Evolutionary conservation across 2,113 vertebrate species (phyloP), one percentile per base, ranked within the genome.

Genomic region (Electrona antarctica): DNA sequence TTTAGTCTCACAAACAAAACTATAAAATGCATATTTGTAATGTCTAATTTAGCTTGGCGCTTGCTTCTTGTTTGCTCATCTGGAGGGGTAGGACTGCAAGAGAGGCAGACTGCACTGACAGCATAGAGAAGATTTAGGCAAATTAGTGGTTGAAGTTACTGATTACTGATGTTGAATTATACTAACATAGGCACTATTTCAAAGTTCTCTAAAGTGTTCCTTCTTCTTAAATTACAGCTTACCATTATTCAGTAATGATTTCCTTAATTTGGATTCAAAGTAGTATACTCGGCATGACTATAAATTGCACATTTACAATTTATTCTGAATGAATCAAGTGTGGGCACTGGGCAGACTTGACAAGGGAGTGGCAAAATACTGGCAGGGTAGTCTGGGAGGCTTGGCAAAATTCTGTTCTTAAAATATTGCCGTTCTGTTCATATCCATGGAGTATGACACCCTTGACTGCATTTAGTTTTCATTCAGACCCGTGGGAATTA

Each of bases 381-480:
- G 62, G 85, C 82, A 88, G 77, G 73, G 55, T 71, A 58, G 69
- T 60, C 69, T 77, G 69, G 45, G 47, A 67, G 60, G 58, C 51
- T 60, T 73, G 28, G 13, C 54, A 70, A 74, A 79, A 79, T 54
- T 52, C 58, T 70, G 62, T 70, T 59, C 68, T 74, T 84, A 73
- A 74, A 83, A 80, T 60, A 77, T 69, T 74, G 64, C 4, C 60
- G 61, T 71, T 79, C 71, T 62, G 12, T 62, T 72, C 65, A 62
- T 47, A 15, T 54, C 60, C 46, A 58, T 69, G 45, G 56, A 60
- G 54, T 63, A 47, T 79, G 71, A 83, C 73, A 69, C 51, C 66
- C 77, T 76, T 87, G 73, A 82, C 78, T 86, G 75, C 70, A 52
- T 85, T 89, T 73, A 74, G 79, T 76, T 84, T 80, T 81, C 70